A percentile compares a stretch with the other conserved stretches of the same genome.
Evolutionary conservation across 1,140 invertebrate genomes (phyloP).

Genomic region (Tetraneura akinire): DNA sequence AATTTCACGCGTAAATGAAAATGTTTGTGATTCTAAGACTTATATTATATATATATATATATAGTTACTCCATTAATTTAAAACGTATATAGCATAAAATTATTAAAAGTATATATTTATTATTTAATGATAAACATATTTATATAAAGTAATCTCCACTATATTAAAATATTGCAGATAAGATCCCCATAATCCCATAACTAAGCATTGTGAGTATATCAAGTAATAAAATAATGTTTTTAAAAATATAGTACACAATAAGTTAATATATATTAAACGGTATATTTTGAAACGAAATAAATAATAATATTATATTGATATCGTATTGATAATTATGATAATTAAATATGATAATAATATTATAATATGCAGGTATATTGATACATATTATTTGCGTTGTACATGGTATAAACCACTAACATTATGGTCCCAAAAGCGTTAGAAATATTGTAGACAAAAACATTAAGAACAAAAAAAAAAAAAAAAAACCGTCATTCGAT

Average conservation of each 20-base stretch:
- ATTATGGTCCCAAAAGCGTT: constrained; percentile 24
- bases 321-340: too few relatives aligned
- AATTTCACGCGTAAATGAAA: not conserved
- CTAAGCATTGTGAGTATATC: constrained; percentile 14
- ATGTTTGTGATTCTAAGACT: constrained; percentile 4
- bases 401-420: not conserved
- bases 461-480: too few relatives aligned
- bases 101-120: too few relatives aligned
- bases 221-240: constrained; percentile 30
- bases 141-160: not conserved
- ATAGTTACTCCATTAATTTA: too few relatives aligned
- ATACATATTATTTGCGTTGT: not conserved
- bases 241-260: constrained; percentile 7
- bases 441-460: not conserved
- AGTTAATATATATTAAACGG: not conserved
- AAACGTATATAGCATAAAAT: too few relatives aligned
- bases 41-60: not conserved
- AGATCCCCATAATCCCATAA: not conserved
- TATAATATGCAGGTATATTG: too few relatives aligned
- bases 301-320: too few relatives aligned
- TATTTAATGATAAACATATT: too few relatives aligned
- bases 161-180: not conserved
- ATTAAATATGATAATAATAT: too few relatives aligned
- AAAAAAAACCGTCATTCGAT: not conserved
- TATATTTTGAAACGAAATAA: too few relatives aligned